Base-by-base conservation (phyloP, 2,888 invertebrate genomes). In the Venustoraphidia nigricollis region DNA sequence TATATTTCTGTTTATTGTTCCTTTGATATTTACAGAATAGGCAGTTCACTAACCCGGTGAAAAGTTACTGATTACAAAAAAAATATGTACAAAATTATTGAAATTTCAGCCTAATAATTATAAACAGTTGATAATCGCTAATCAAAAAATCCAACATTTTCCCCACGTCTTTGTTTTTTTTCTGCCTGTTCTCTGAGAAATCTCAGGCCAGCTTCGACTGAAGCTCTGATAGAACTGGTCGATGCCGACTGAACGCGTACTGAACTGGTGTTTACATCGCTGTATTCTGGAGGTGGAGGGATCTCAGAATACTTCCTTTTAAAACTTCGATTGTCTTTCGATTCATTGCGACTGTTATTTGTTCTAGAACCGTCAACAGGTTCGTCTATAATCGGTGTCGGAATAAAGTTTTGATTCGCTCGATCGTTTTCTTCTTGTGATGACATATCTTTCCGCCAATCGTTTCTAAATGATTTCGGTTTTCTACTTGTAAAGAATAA, bases 241-340 rank as follows among this genome's bases (percentile, higher is more conserved):
- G 27, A 27, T 6, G 27, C 27, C 6, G 27, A 27, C 27, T 27
- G 27, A 27, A 27, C 27, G 6, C 27, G 27, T 27, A 27, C 6
- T 27, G 27, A 27, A 27, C 27, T 27, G 27, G 27, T 27, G 27
- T 27, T 27, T 27, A 6, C 27, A 27, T 27, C 27, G 27, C 27
- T 27, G 27, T 27, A 27, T 27, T 27, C 27, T 6, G 80, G 70
- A 2, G 83, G 83, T 8, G 80, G 80, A 8, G 80, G 73, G 53
- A 83, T 71, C 64, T 79, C 79, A 14, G 64, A 67, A 34, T 73
- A 69, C 50, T 55, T 60, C 34, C 59, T 58, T 44, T 55, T 52
- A 36, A 50, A 41, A 38, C 36, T 49, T 11, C 51, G 41, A 37
- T 36, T 34, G 9, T 51, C 50, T 34, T 47, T 27, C 34, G 10